Evolutionary conservation across 2,888 invertebrate species (phyloP).

Genomic region (Sphaerophoria taeniata): DNA sequence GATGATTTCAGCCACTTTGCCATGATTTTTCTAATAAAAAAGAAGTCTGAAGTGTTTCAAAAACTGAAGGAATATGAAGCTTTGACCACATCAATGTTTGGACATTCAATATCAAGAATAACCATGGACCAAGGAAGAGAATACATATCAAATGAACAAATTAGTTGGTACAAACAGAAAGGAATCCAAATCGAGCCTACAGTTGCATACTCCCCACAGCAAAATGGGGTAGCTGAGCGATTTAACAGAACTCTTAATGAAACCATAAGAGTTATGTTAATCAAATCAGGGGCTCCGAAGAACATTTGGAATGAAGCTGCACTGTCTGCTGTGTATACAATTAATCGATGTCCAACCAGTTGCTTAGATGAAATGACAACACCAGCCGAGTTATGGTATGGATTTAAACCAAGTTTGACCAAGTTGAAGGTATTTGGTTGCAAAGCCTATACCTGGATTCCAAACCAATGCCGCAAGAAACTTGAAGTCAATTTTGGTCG

Average conservation of each 20-base stretch:
- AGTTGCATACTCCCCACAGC: not conserved
- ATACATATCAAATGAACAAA: not conserved
- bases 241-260: not conserved
- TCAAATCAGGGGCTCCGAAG: not conserved
- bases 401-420: not conserved
- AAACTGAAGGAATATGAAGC: not conserved
- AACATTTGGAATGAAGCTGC: not conserved
- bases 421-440: not conserved
- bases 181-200: constrained; percentile 8
- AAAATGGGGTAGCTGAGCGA: not conserved
- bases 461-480: too few species aligned
- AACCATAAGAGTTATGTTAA: not conserved
- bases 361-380: too few species aligned
- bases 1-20: not conserved
- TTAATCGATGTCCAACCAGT: not conserved
- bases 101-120: too few species aligned
- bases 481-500: not conserved
- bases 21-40: not conserved
- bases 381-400: not conserved
- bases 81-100: not conserved
- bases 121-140: not conserved
- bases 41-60: not conserved
- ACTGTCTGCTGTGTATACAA: not conserved
- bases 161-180: not conserved
- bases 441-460: not conserved